Conservation (phyloP, 2,113 vertebrate species). For the Tringa solitaria region DNA sequence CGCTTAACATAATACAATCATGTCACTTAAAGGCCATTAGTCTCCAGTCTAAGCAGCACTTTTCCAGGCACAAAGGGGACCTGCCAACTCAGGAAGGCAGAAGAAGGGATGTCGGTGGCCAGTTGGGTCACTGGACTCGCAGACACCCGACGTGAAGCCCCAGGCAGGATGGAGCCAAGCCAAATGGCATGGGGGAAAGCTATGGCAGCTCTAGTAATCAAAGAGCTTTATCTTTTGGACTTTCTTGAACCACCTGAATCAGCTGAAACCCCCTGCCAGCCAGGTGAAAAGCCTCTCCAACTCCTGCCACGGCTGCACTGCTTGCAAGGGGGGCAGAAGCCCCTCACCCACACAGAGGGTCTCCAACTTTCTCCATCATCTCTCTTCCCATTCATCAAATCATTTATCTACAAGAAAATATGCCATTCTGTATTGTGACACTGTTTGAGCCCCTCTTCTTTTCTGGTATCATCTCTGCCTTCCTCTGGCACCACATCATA, state of each 20-base stretch:
- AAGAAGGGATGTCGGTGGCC: not conserved
- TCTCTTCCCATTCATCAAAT: not conserved
- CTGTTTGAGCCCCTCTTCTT: not conserved
- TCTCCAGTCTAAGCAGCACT: conserved; percentile 48
- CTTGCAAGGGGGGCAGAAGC: not conserved
- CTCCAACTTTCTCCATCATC: not conserved
- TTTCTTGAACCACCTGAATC: not conserved
- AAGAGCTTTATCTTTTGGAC: not conserved
- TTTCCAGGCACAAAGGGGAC: conserved; percentile 3
- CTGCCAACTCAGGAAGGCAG: not conserved
- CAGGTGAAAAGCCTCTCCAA: not conserved
- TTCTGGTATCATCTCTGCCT: not conserved
- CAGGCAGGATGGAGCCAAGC: not conserved
- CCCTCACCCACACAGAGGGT: not conserved
- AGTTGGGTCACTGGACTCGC: not conserved
- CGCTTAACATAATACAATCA: conserved; percentile 63
- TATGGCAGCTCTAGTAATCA: not conserved
- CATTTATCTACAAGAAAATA: not conserved
- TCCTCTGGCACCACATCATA: not conserved
- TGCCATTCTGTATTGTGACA: not conserved
- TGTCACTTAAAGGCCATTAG: conserved; percentile 61
- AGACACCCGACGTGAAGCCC: not conserved
- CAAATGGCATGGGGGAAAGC: not conserved
- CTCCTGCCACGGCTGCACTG: fast-evolving
- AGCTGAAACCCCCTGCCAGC: not conserved